Percentiles rank a stretch among this genome's conserved stretches.
Conservation (phyloP, 2,113 vertebrate species). For the Cochlearius cochlearius region DNA sequence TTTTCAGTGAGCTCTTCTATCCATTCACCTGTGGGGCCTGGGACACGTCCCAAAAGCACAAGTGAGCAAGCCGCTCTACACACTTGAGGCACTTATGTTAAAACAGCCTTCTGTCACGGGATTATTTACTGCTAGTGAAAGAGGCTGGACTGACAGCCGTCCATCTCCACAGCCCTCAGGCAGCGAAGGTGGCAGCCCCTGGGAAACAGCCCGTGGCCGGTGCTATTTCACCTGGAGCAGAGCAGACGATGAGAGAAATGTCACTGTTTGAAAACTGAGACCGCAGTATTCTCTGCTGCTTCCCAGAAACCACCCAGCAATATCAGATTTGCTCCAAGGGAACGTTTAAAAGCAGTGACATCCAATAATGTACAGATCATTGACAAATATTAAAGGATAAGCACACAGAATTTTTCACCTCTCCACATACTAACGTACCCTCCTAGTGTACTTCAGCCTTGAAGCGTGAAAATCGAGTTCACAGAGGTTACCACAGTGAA, state of each 20-base stretch:
- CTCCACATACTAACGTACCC: not conserved
- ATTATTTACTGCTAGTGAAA: not conserved
- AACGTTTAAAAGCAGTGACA: not conserved
- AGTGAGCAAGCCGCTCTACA: not conserved
- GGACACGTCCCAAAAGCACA: not conserved
- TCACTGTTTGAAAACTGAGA: not conserved
- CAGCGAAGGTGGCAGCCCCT: not conserved
- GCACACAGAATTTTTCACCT: not conserved
- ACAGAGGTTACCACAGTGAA: not conserved
- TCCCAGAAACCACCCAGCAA: not conserved
- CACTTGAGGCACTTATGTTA: not conserved
- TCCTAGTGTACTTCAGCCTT: not conserved
- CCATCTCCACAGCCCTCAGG: not conserved
- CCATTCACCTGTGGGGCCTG: slow-evolving; percentile 86
- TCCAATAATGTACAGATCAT: not conserved
- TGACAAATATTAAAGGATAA: not conserved
- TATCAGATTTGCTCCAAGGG: not conserved
- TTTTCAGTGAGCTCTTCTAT: slow-evolving; percentile 88
- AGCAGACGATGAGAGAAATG: accelerated
- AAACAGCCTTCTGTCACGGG: not conserved
- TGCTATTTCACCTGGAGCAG: not conserved
- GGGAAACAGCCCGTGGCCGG: not conserved
- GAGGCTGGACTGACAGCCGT: not conserved
- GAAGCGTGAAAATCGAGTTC: not conserved
- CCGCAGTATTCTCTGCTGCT: not conserved